Conservation (phyloP, 2,797 vertebrate species). For the Malacoctenus gilli region DNA sequence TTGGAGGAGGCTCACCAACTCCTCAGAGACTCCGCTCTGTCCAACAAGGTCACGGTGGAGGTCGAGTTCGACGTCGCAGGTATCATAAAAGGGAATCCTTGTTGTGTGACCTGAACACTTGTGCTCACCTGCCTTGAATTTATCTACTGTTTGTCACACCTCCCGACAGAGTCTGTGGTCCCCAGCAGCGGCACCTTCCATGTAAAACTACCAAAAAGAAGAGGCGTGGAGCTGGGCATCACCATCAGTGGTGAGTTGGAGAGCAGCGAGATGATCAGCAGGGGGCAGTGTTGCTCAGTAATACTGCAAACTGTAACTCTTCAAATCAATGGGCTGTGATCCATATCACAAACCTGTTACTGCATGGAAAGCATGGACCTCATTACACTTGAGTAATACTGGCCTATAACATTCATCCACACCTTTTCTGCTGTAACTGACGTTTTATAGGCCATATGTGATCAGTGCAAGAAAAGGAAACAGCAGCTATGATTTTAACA, state of each 20-base stretch:
- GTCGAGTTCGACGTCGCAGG: slow-evolving; percentile 96
- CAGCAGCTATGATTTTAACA: background rate
- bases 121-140: background rate
- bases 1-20: slow-evolving; percentile 98
- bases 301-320: background rate
- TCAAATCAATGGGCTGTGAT: background rate
- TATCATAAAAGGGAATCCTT: slow-evolving; percentile 62
- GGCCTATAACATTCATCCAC: slow-evolving; percentile 33
- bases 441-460: background rate
- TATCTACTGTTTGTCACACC: background rate
- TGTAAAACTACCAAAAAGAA: slow-evolving; percentile 94
- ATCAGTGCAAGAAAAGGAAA: background rate
- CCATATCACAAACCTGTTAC: too few relatives aligned
- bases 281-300: slow-evolving; percentile 63
- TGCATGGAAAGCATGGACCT: slow-evolving; percentile 58
- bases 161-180: slow-evolving; percentile 90
- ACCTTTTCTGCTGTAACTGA: slow-evolving; percentile 26
- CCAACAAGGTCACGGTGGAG: slow-evolving; percentile 93
- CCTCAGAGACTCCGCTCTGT: slow-evolving; percentile 90
- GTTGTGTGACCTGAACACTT: too few relatives aligned
- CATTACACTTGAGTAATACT: slow-evolving; percentile 59
- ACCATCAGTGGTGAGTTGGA: slow-evolving; percentile 95
- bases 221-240: slow-evolving; percentile 95
- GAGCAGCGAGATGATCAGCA: slow-evolving; percentile 19
- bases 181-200: slow-evolving; percentile 99